phyloP scores from a whole-genome alignment of 2,888 invertebrate species.

The Hofmannophila pseudospretella region DNA sequence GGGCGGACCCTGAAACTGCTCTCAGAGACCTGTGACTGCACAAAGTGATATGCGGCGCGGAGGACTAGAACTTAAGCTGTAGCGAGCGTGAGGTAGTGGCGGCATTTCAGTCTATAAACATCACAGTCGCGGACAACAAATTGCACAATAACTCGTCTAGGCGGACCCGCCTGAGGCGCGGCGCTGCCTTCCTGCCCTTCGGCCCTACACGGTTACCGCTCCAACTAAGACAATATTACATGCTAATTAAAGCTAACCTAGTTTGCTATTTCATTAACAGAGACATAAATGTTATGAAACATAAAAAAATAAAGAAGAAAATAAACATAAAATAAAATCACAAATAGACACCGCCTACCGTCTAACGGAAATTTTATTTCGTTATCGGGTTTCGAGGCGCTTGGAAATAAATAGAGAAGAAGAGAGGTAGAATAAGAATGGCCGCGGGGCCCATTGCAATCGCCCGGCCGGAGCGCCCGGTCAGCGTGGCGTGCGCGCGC shows the following conservation, averaged over 20 bases:
- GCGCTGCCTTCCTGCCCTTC: constrained; percentile 46
- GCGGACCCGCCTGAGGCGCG: constrained; percentile 47
- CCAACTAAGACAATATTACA: constrained; percentile 53
- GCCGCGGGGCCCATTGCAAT: constrained; percentile 78
- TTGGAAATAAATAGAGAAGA: constrained; percentile 73
- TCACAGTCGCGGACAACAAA: constrained; percentile 81
- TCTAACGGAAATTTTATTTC: constrained; percentile 74
- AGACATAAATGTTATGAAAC: constrained; percentile 71
- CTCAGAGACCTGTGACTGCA: neutral
- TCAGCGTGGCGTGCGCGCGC: constrained; percentile 72
- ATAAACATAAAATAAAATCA: constrained; percentile 72
- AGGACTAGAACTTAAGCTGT: constrained; percentile 68
- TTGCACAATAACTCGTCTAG: constrained; percentile 73
- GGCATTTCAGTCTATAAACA: constrained; percentile 82
- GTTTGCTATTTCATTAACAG: constrained; percentile 63
- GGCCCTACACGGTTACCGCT: constrained; percentile 53
- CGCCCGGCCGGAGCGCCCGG: constrained; percentile 76
- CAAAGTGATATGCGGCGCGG: constrained; percentile 38
- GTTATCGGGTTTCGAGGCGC: constrained; percentile 43
- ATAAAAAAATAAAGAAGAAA: constrained; percentile 62
- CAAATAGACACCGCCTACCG: constrained; percentile 53
- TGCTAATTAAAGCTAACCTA: constrained; percentile 73
- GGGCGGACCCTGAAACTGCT: neutral
- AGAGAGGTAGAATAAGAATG: constrained; percentile 69
- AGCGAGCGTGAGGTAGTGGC: constrained; percentile 76